phyloP scores from a whole-genome alignment of 1,140 invertebrate genomes.

The Drosophila yakuba region DNA sequence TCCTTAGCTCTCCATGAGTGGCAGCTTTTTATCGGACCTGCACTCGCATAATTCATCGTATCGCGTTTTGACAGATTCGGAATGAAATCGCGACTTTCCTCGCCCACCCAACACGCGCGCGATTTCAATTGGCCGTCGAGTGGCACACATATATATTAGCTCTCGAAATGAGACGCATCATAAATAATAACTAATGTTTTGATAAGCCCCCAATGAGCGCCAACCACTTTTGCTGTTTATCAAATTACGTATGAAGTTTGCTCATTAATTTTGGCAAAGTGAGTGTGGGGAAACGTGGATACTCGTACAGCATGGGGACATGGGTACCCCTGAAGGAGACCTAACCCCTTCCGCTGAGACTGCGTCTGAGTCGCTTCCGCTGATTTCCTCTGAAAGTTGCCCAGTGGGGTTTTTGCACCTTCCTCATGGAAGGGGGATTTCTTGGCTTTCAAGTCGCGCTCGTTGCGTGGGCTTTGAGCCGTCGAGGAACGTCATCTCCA shows the following conservation, averaged over 20 bases:
- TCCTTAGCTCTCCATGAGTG: slow-evolving; percentile 15
- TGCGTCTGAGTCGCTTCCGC: slow-evolving; percentile 49
- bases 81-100: slow-evolving; percentile 29
- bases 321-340: too few relatives aligned
- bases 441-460: background rate
- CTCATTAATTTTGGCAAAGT: slow-evolving; percentile 57
- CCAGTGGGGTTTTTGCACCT: slow-evolving; percentile 52
- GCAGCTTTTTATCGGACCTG: slow-evolving; percentile 31
- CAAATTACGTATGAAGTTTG: slow-evolving; percentile 51
- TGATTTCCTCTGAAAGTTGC: slow-evolving; percentile 43
- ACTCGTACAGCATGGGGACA: background rate
- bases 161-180: slow-evolving; percentile 35
- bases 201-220: slow-evolving; percentile 30
- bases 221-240: slow-evolving; percentile 43
- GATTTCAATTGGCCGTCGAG: slow-evolving; percentile 36
- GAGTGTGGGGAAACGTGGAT: background rate
- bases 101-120: slow-evolving; percentile 38
- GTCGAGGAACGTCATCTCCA: slow-evolving; percentile 24
- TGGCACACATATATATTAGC: slow-evolving; percentile 25
- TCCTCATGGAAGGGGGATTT: background rate
- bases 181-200: slow-evolving; percentile 62
- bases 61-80: slow-evolving; percentile 40
- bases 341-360: slow-evolving; percentile 21
- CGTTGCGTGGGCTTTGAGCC: slow-evolving; percentile 35
- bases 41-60: slow-evolving; percentile 39